Conservation (phyloP, 2,888 invertebrate genomes). For the Hipparchia sbordonii region DNA sequence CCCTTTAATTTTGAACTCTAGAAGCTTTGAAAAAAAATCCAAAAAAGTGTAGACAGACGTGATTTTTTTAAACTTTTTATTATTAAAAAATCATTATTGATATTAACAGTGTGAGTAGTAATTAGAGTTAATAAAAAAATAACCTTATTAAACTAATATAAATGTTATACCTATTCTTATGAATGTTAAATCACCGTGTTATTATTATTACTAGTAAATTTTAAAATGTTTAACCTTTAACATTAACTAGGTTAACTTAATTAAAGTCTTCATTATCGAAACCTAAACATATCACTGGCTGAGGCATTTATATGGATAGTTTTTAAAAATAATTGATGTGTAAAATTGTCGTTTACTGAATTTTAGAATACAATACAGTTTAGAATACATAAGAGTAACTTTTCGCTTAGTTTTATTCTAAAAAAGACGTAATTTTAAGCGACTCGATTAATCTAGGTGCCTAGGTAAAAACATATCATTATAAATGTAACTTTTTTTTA, state of each 20-base stretch:
- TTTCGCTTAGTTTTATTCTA: conserved; percentile 43
- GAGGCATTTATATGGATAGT: conserved; percentile 75
- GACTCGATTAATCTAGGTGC: conserved; percentile 59
- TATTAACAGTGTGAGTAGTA: conserved; percentile 42
- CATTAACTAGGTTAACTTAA: conserved; percentile 59
- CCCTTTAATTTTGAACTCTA: conserved; percentile 53
- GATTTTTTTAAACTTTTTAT: conserved; percentile 42
- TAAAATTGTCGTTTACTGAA: conserved; percentile 45
- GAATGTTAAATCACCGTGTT: conserved; percentile 42
- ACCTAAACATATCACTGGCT: conserved; percentile 81
- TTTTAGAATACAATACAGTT: conserved; percentile 15
- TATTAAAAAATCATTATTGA: conserved; percentile 25
- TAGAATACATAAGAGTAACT: conserved; percentile 40
- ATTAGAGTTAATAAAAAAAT: conserved; percentile 30
- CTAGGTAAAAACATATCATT: conserved; percentile 70
- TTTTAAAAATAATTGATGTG: conserved; percentile 65
- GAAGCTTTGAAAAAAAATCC: conserved; percentile 51
- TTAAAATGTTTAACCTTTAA: conserved; percentile 68
- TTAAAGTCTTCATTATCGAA: conserved; percentile 70
- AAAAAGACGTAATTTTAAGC: conserved; percentile 41
- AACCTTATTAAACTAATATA: conserved; percentile 44
- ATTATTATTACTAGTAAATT: conserved; percentile 46
- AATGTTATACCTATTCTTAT: conserved; percentile 50
- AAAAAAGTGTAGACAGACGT: conserved; percentile 53
- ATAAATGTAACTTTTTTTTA: conserved; percentile 45